A percentile compares a stretch with the other conserved stretches of the same genome.
phyloP scores from a whole-genome alignment of 1,140 invertebrate genomes.

The Nasonia longicornis region DNA sequence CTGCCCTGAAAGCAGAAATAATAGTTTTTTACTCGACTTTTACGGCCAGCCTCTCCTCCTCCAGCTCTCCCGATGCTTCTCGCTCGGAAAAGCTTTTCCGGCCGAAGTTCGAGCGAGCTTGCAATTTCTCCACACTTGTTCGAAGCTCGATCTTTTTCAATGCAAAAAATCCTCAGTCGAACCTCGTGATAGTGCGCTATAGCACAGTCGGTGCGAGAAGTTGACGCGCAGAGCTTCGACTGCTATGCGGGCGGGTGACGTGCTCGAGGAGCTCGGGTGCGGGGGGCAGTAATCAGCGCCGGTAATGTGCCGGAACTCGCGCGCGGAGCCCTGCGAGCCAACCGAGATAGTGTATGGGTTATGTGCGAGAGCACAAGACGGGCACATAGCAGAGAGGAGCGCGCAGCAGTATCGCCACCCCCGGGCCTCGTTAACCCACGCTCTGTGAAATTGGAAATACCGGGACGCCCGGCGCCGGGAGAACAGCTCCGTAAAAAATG shows the following conservation, averaged over 20 bases:
- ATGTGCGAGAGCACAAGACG: background rate
- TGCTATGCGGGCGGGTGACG: conserved; percentile 60
- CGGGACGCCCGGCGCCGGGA: conserved; percentile 37
- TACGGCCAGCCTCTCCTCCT: background rate
- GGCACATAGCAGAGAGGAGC: background rate
- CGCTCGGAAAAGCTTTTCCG: background rate
- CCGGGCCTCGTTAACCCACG: conserved; percentile 67
- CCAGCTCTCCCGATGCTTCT: background rate
- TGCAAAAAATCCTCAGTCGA: no score
- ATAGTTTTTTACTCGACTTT: conserved; percentile 22
- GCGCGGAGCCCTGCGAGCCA: background rate
- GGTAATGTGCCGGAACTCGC: conserved; percentile 66
- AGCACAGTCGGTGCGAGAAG: background rate
- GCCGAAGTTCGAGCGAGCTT: background rate
- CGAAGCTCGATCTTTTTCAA: background rate
- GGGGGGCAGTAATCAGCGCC: conserved; percentile 64
- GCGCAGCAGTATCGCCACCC: conserved; percentile 45
- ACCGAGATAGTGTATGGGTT: background rate
- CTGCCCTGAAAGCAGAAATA: conserved; percentile 68
- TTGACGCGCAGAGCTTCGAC: no score
- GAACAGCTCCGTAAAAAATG: conserved; percentile 45
- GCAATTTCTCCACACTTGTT: background rate
- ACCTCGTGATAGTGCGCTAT: no score
- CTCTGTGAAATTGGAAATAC: conserved; percentile 69
- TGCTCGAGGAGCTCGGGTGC: conserved; percentile 54